Evolutionary conservation across 2,797 vertebrate genomes (phyloP), one percentile per base, ranked within the genome.

Genomic region (Natrix natrix): DNA sequence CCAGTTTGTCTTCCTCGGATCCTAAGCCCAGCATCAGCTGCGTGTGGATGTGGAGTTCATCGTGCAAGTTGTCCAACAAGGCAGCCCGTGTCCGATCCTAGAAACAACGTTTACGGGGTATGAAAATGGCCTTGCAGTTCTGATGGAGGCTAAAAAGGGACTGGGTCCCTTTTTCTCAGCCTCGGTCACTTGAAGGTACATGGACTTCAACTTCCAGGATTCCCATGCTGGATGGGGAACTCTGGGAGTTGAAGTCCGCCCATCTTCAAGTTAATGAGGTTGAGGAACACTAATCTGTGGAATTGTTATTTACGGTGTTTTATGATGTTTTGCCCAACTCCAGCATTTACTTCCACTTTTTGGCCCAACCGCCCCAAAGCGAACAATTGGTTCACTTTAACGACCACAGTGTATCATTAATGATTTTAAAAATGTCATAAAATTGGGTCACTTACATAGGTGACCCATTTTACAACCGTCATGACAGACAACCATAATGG

Each of bases 71-170:
- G 97, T 99, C 99, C 96, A 99, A 91, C 94, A 99, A 96, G 0
- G 99, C 99, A 0, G 99, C 99, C 83, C 99, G 98, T 0, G 99
- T 99, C 92, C 99, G 97, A 57, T 99, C 99, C 99, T 99, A 91
- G 1, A 56, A 14, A 91, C 59, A 89, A 28, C 0, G 1, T 63
- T 26, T 14, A 56, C 8, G 12, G n/a, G 11, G 74, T 78, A 22
- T 37, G 43, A 22, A 78, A 43, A 78, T 43, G 37, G 8, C 74
- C 74, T 78, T 78, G 8, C 74, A 43, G 8, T 22, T 78, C 20
- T 43, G 37, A 10, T 11, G 37, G 4, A 2, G 17, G 32, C 69
- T 37, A 74, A 74, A 37, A 37, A 20, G 69, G 6, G 66, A 32
- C 8, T 74, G 66, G n/a, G 16, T 20, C 32, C 1, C 43, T 20